phyloP scores from a whole-genome alignment of 2,797 vertebrate species.

The Propithecus deckenii region DNA sequence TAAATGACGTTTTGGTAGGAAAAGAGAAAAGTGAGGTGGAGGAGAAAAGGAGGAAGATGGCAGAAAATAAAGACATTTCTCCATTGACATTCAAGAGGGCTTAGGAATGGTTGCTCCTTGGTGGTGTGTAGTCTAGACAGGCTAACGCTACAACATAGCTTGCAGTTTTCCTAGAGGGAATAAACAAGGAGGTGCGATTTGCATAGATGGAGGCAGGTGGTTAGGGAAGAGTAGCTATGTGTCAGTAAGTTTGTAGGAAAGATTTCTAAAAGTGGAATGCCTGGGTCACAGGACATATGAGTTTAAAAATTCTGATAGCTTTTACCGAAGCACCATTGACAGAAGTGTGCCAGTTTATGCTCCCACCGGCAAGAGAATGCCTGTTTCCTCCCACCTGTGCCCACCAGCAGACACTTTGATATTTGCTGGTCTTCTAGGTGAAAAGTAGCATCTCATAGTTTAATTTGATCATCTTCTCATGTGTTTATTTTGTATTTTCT shows the following conservation, averaged over 20 bases:
- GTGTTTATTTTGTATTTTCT: neutral
- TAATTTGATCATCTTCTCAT: neutral
- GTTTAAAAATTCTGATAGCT: neutral
- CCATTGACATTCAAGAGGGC: neutral
- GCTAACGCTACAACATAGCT: too few species aligned
- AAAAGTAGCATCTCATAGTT: neutral
- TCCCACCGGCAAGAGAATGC: neutral
- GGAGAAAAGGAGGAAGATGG: neutral
- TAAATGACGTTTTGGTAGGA: neutral
- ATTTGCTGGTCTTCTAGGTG: neutral
- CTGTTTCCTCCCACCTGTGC: neutral
- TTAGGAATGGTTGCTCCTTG: neutral
- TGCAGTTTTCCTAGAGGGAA: neutral
- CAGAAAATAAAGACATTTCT: neutral
- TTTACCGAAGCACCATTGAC: neutral
- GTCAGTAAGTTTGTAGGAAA: neutral
- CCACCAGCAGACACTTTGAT: neutral
- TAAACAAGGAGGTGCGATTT: neutral
- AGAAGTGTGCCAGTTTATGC: neutral
- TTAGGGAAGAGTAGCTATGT: neutral
- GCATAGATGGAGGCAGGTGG: neutral
- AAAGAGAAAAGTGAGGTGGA: neutral
- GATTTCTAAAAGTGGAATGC: neutral
- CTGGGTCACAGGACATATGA: neutral
- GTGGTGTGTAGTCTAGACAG: neutral